phyloP scores from a whole-genome alignment of 2,888 invertebrate genomes.

The Orchestes rusci region DNA sequence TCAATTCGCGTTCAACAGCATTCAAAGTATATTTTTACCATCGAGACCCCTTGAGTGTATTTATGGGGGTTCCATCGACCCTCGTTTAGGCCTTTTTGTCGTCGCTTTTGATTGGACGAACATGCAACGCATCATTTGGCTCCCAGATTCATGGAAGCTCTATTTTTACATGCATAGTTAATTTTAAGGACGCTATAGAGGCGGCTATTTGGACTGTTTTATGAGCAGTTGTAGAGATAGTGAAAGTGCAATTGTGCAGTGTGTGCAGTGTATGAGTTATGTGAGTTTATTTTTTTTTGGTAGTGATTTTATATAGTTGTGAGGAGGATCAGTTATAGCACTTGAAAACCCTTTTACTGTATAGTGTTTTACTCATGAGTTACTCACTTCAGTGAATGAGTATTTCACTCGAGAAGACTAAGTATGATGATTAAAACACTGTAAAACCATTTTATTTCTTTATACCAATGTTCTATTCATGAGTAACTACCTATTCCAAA shows the following conservation, averaged over 20 bases:
- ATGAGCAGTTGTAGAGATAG: slow-evolving; percentile 4
- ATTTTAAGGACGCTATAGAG: slow-evolving; percentile 22
- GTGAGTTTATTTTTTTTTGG: too few species aligned
- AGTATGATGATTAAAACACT: too few species aligned
- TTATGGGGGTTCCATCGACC: slow-evolving; percentile 22
- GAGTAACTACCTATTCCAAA: too few species aligned
- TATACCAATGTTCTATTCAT: too few species aligned
- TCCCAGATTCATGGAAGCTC: slow-evolving; percentile 33
- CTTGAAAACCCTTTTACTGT: too few species aligned
- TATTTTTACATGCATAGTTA: slow-evolving; percentile 29
- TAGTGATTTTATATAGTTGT: too few species aligned
- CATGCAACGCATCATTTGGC: slow-evolving; percentile 33
- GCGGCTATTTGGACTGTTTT: not conserved
- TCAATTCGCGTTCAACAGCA: slow-evolving; percentile 6
- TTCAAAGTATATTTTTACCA: slow-evolving; percentile 22
- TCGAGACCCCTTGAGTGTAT: not conserved
- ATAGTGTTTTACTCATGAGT: too few species aligned
- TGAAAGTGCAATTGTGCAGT: slow-evolving; percentile 10
- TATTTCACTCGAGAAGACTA: too few species aligned
- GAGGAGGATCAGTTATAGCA: too few species aligned
- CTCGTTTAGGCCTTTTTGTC: slow-evolving; percentile 30
- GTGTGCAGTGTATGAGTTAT: too few species aligned
- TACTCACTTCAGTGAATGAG: too few species aligned
- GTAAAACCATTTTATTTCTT: too few species aligned
- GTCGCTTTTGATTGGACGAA: slow-evolving; percentile 39